These are phyloP conservation scores for Nyctibius bracteatus DNA, from an alignment of 2,113 vertebrate genomes.

Conservation along the genomic window DNA sequence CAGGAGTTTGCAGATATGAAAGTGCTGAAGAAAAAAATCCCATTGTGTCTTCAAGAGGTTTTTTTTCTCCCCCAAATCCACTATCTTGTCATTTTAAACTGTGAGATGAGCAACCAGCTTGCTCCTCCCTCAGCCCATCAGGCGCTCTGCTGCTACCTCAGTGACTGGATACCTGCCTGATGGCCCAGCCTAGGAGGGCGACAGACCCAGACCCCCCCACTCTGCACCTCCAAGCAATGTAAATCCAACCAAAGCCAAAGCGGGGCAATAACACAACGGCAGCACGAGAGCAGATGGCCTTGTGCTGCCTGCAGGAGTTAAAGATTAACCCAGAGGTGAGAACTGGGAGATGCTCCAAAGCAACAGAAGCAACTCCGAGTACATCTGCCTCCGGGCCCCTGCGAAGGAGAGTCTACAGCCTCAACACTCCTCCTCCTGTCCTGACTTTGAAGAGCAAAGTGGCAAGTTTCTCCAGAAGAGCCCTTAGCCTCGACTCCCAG, in stretches of 20 bases:
- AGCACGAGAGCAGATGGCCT: not conserved
- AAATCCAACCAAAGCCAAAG: not conserved
- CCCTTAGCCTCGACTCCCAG: not conserved
- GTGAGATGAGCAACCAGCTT: not conserved
- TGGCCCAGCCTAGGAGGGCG: not conserved
- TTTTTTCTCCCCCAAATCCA: too few species aligned
- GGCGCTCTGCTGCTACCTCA: not conserved
- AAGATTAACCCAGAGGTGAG: not conserved
- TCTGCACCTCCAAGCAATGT: not conserved
- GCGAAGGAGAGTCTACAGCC: not conserved
- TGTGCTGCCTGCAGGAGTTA: not conserved
- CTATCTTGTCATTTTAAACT: not conserved
- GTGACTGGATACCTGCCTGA: not conserved
- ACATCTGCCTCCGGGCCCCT: rapidly evolving
- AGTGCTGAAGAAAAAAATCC: not conserved
- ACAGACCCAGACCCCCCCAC: not conserved
- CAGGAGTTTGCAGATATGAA: not conserved
- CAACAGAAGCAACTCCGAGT: not conserved
- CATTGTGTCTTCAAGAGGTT: not conserved
- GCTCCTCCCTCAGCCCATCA: not conserved
- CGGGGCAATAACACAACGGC: not conserved
- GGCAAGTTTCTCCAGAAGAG: not conserved
- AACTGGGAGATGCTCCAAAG: not conserved
- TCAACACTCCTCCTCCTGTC: not conserved
- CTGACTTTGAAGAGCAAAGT: not conserved